These are phyloP conservation scores for Danionella cerebrum DNA, from an alignment of 2,113 vertebrate genomes.

Conservation along the genomic window DNA sequence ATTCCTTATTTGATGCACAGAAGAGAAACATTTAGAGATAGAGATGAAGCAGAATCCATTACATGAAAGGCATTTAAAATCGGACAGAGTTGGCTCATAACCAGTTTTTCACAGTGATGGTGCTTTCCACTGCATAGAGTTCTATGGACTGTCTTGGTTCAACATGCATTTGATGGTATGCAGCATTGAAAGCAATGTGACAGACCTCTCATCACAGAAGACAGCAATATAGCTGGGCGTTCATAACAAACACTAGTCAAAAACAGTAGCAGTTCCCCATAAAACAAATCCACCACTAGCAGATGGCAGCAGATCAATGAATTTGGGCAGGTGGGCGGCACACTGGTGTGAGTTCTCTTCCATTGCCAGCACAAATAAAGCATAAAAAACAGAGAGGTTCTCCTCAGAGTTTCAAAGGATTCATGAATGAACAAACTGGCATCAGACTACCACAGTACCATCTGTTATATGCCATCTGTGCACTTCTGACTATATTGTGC, in stretches of 20 bases:
- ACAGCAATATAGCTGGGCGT: too few relatives aligned
- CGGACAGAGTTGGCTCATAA: background rate
- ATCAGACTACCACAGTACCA: conserved; percentile 19
- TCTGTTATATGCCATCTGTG: conserved; percentile 29
- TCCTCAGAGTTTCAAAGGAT: conserved; percentile 4
- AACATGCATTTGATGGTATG: too few relatives aligned
- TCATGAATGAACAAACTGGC: background rate
- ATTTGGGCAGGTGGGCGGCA: conserved; percentile 6
- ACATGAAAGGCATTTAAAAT: background rate
- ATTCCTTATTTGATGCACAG: too few relatives aligned
- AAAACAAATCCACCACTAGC: conserved; percentile 23
- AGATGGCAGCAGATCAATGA: conserved; percentile 35
- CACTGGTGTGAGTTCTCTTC: background rate
- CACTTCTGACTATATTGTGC: background rate
- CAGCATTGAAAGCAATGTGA: too few relatives aligned
- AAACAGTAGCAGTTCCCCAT: background rate
- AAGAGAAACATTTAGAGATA: too few relatives aligned
- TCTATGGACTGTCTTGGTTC: too few relatives aligned
- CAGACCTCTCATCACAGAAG: too few relatives aligned
- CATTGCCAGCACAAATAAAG: conserved; percentile 20
- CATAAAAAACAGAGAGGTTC: background rate
- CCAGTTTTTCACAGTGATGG: background rate
- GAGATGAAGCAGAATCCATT: background rate
- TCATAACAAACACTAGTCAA: too few relatives aligned
- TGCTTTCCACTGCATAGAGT: too few relatives aligned